phyloP scores from a whole-genome alignment of 2,888 invertebrate species.

The Leptopilina syphax region DNA sequence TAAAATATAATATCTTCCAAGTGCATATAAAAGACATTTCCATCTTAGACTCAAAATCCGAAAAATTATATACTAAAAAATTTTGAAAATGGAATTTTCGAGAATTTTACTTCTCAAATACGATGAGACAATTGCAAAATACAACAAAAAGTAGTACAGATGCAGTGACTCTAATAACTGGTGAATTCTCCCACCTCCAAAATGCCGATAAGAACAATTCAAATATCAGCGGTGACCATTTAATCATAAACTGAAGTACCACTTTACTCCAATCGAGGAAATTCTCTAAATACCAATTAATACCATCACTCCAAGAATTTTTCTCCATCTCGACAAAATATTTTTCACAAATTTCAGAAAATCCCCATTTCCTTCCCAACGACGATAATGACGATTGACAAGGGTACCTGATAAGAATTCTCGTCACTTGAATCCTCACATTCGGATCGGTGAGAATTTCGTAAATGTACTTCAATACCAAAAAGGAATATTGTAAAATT shows the following conservation, averaged over 20 bases:
- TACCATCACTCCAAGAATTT: slow-evolving; percentile 7
- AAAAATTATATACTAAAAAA: no score
- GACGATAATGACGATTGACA: slow-evolving; percentile 25
- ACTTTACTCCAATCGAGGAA: neutral
- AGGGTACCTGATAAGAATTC: neutral
- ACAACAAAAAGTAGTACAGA: no score
- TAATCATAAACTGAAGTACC: neutral
- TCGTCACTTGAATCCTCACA: neutral
- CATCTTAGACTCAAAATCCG: no score
- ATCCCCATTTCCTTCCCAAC: neutral
- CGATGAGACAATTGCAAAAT: no score
- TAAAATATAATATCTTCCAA: no score
- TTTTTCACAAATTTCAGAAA: slow-evolving; percentile 16
- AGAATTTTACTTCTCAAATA: no score
- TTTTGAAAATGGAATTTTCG: no score
- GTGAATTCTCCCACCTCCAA: neutral
- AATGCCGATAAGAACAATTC: neutral
- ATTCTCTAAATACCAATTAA: neutral
- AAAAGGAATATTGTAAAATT: neutral
- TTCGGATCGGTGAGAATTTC: neutral
- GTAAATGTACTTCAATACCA: neutral
- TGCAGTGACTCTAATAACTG: no score
- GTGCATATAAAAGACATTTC: no score
- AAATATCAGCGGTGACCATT: slow-evolving; percentile 1
- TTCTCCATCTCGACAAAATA: neutral